Conservation (phyloP, 2,797 vertebrate genomes). For the Sebastes vulpes region DNA sequence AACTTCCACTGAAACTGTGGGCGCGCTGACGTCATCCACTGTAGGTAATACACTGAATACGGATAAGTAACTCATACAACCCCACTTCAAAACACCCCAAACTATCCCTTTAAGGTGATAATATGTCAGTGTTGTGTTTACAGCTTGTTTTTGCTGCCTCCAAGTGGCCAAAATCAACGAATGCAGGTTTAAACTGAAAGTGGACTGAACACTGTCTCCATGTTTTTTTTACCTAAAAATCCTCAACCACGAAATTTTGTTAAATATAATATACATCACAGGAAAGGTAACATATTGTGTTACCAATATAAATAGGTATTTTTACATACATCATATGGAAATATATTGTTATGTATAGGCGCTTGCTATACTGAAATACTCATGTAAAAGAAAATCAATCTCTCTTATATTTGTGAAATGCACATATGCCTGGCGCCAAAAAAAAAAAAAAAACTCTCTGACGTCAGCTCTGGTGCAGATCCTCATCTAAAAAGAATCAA, state of each 20-base stretch:
- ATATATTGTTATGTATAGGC: too few relatives aligned
- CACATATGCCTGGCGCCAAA: slow-evolving; percentile 8
- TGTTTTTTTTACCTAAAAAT: not conserved
- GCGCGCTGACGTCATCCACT: too few relatives aligned
- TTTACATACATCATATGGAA: not conserved
- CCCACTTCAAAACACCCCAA: too few relatives aligned
- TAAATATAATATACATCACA: not conserved
- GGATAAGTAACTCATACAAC: too few relatives aligned
- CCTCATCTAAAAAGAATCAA: slow-evolving; percentile 48
- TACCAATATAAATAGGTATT: not conserved
- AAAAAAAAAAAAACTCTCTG: slow-evolving; percentile 38
- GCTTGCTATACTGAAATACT: not conserved
- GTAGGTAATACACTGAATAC: too few relatives aligned
- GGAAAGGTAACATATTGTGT: not conserved
- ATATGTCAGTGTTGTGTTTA: not conserved
- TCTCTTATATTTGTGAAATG: not conserved
- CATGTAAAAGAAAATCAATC: not conserved
- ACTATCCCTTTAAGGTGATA: not conserved
- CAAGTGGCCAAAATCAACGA: not conserved
- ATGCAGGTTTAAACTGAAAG: not conserved
- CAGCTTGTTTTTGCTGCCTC: not conserved
- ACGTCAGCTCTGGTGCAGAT: slow-evolving; percentile 77
- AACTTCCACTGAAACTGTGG: too few relatives aligned
- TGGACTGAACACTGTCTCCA: not conserved
- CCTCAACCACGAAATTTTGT: too few relatives aligned